phyloP scores from a whole-genome alignment of 2,888 invertebrate species.

The Drosophila flavopinicola region DNA sequence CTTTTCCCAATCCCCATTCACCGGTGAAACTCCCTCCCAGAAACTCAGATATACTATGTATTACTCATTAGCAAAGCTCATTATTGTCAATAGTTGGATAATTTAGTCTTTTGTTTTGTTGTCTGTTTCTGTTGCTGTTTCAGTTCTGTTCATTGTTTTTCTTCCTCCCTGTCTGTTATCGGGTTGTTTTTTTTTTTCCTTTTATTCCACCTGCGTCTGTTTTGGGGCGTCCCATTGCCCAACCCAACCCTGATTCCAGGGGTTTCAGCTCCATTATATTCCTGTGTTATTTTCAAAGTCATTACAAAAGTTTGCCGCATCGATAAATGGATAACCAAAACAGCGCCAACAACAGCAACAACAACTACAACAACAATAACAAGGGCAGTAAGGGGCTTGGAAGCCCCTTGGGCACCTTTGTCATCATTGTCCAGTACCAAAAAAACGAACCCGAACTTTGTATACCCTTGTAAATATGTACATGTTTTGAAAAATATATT shows the following conservation, averaged over 20 bases:
- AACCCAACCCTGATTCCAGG: background rate
- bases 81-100: conserved; percentile 79
- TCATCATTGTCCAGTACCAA: conserved; percentile 50
- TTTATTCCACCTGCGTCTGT: conserved; percentile 29
- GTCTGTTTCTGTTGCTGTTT: conserved; percentile 13
- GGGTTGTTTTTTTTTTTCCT: conserved; percentile 12
- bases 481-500: too few relatives aligned
- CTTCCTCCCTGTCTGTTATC: background rate
- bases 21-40: background rate
- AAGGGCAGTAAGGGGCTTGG: conserved; percentile 19
- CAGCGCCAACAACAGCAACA: conserved; percentile 45
- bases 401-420: conserved; percentile 54
- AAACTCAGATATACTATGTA: conserved; percentile 28
- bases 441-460: background rate
- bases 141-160: conserved; percentile 13
- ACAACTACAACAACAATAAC: conserved; percentile 14
- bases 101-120: conserved; percentile 65
- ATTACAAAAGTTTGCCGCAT: conserved; percentile 78
- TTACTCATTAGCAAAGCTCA: conserved; percentile 77
- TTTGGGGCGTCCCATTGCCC: background rate
- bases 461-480: conserved; percentile 2
- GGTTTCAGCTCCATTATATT: conserved; percentile 36
- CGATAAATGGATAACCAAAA: conserved; percentile 80
- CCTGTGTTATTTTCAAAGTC: conserved; percentile 75
- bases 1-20: background rate